Evolutionary conservation across 2,113 vertebrate genomes (phyloP).

Genomic region (Trematocara zebra): DNA sequence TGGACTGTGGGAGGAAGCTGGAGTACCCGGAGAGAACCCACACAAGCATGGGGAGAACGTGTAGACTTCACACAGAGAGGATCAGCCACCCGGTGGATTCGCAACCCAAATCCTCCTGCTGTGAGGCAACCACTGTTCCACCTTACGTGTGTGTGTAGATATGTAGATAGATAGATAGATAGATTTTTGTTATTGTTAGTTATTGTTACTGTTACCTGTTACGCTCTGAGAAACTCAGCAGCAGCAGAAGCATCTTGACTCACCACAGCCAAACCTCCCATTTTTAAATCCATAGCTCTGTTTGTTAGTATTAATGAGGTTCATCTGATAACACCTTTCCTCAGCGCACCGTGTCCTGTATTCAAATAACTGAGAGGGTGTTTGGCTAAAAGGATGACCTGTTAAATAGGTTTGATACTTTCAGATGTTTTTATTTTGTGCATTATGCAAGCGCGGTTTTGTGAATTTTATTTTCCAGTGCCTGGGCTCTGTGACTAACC

Average conservation of each 20-base stretch:
- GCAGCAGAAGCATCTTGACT: conserved; percentile 23
- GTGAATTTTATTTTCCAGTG: not conserved
- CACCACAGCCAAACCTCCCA: conserved; percentile 4
- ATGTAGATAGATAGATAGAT: not conserved
- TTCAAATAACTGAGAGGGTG: not conserved
- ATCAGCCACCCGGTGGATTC: not conserved
- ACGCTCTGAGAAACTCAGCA: not conserved
- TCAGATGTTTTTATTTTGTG: not conserved
- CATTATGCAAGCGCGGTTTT: not conserved
- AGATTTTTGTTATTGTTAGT: not conserved
- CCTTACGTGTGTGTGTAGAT: not conserved
- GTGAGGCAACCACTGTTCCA: not conserved
- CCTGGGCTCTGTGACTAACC: not conserved
- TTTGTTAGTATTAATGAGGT: not conserved
- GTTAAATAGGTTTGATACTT: not conserved
- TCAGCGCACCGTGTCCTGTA: not conserved
- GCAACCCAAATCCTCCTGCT: not conserved
- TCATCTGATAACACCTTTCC: not conserved
- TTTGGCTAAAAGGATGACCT: not conserved
- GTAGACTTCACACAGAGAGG: not conserved
- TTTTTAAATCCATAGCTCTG: conserved; percentile 9
- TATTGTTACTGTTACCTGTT: not conserved
- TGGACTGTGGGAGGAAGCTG: not conserved
- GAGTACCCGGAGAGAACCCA: not conserved
- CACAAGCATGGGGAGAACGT: not conserved